Conservation (phyloP, 2,113 vertebrate genomes). For the Lagopus leucura region DNA sequence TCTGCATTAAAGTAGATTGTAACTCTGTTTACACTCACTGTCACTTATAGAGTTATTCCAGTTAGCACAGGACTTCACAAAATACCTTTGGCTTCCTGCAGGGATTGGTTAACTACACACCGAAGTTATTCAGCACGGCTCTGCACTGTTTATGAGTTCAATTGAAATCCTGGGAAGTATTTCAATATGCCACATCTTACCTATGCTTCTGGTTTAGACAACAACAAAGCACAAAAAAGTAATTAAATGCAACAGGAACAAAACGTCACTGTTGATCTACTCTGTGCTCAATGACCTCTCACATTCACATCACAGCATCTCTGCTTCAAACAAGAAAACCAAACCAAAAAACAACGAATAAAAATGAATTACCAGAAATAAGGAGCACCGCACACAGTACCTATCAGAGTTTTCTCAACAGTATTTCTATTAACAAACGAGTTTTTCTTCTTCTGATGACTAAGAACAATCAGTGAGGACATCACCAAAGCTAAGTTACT, state of each 20-base stretch:
- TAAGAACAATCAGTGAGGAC: neutral
- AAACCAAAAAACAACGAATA: neutral
- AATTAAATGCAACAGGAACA: neutral
- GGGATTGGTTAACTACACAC: neutral
- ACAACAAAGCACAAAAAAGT: neutral
- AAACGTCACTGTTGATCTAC: neutral
- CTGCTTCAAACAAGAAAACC: neutral
- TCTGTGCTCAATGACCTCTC: neutral
- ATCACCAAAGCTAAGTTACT: neutral
- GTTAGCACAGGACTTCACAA: neutral
- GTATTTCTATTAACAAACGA: neutral
- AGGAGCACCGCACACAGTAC: neutral
- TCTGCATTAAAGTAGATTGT: neutral
- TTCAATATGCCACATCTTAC: neutral
- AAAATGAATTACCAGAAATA: neutral
- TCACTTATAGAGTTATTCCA: neutral
- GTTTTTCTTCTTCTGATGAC: neutral
- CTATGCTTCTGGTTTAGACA: neutral
- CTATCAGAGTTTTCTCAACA: neutral
- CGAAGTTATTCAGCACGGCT: neutral
- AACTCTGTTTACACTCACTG: neutral
- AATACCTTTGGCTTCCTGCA: no score
- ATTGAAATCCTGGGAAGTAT: neutral
- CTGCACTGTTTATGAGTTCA: neutral
- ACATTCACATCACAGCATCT: neutral